Evolutionary conservation across 1,140 invertebrate species (phyloP).

Genomic region (Sitophilus oryzae): DNA sequence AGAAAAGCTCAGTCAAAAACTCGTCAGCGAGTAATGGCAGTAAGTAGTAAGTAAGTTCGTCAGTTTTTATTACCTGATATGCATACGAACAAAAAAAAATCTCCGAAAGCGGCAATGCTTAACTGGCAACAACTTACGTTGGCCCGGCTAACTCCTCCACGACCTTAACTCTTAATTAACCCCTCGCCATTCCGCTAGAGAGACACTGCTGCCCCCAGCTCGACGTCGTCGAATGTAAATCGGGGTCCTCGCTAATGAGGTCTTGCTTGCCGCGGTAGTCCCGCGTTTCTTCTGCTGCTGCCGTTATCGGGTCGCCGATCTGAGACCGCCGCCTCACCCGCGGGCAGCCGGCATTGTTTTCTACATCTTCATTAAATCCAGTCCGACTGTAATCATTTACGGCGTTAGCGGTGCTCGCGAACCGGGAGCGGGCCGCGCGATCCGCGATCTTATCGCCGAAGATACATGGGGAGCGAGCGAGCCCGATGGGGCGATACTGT

Average conservation of each 20-base stretch:
- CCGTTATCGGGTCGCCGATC: neutral
- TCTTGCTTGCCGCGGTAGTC: neutral
- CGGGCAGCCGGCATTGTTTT: neutral
- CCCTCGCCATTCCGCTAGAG: too few relatives aligned
- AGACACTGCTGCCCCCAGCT: neutral
- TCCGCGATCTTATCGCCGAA: neutral
- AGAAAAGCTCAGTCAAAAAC: too few relatives aligned
- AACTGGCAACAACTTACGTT: too few relatives aligned
- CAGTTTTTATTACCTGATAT: too few relatives aligned
- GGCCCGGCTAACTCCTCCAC: too few relatives aligned
- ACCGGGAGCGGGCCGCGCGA: neutral
- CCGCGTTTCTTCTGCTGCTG: too few relatives aligned
- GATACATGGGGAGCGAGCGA: neutral
- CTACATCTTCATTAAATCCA: neutral
- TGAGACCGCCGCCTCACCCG: neutral
- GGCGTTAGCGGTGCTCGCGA: neutral
- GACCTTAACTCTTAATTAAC: too few relatives aligned
- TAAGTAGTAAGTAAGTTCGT: too few relatives aligned
- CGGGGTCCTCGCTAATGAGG: neutral
- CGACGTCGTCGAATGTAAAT: neutral
- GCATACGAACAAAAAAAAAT: too few relatives aligned
- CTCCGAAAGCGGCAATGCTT: too few relatives aligned
- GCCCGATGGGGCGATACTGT: neutral
- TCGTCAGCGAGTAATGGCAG: too few relatives aligned
- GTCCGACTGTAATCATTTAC: neutral